These are phyloP conservation scores for Mastomys natalensis DNA, from an alignment of 2,113 vertebrate species.

Conservation along the genomic window DNA sequence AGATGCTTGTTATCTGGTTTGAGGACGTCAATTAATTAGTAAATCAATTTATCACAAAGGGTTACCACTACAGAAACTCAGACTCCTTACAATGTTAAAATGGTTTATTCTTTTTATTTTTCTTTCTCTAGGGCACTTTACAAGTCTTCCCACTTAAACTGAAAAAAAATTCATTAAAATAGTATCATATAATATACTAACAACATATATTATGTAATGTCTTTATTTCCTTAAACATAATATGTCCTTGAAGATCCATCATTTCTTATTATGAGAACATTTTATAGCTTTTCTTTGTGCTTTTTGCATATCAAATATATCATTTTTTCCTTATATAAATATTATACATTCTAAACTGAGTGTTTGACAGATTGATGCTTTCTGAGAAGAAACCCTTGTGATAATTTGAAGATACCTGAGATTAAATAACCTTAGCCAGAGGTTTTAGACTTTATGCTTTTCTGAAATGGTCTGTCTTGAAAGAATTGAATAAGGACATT, in stretches of 20 bases:
- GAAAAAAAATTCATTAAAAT: not conserved
- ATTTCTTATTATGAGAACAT: not conserved
- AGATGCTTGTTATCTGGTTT: not conserved
- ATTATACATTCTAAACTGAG: not conserved
- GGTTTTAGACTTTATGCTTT: not conserved
- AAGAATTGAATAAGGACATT: not conserved
- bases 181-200: not conserved
- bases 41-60: not conserved
- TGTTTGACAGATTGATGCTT: not conserved
- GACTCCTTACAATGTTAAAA: not conserved
- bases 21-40: not conserved
- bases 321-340: not conserved
- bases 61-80: not conserved
- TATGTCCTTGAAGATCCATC: not conserved
- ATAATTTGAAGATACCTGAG: not conserved
- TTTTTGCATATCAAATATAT: not conserved
- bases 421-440: not conserved
- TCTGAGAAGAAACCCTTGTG: not conserved
- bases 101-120: not conserved
- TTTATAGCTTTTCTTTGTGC: not conserved
- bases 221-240: not conserved
- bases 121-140: not conserved
- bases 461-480: not conserved
- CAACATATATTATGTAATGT: no score
- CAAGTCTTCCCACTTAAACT: not conserved